phyloP scores from a whole-genome alignment of 2,888 invertebrate species.

The Trissoscelio sp. region DNA sequence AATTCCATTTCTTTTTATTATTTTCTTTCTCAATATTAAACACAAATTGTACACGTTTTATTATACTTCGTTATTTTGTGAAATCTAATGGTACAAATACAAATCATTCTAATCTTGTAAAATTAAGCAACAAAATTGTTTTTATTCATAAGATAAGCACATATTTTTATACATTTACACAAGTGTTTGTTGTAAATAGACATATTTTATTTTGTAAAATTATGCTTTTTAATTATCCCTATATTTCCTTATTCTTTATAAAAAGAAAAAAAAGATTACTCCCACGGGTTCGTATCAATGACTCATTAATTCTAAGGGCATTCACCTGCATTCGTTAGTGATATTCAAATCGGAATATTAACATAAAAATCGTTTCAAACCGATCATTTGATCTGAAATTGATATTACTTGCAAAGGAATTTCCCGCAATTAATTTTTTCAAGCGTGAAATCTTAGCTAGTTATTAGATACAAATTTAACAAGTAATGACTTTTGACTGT shows the following conservation, averaged over 20 bases:
- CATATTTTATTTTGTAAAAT: constrained; percentile 28
- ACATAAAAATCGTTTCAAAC: neutral
- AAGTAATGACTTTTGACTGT: neutral
- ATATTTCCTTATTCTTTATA: neutral
- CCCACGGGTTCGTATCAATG: neutral
- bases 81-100: too few species aligned
- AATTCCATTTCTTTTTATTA: too few species aligned
- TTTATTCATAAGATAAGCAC: neutral
- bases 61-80: neutral
- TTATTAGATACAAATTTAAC: neutral
- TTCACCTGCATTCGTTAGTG: neutral
- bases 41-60: neutral
- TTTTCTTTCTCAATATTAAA: too few species aligned
- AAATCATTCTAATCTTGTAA: too few species aligned
- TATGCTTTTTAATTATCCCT: neutral
- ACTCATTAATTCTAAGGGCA: neutral
- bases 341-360: neutral
- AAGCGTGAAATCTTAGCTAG: neutral
- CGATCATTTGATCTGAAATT: too few species aligned
- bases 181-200: constrained; percentile 36
- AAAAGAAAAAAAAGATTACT: neutral
- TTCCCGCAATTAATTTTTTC: too few species aligned
- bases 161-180: constrained; percentile 32
- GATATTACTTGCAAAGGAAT: too few species aligned
- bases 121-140: neutral